phyloP scores from a whole-genome alignment of 2,113 vertebrate species.

The Nesoenas mayeri region DNA sequence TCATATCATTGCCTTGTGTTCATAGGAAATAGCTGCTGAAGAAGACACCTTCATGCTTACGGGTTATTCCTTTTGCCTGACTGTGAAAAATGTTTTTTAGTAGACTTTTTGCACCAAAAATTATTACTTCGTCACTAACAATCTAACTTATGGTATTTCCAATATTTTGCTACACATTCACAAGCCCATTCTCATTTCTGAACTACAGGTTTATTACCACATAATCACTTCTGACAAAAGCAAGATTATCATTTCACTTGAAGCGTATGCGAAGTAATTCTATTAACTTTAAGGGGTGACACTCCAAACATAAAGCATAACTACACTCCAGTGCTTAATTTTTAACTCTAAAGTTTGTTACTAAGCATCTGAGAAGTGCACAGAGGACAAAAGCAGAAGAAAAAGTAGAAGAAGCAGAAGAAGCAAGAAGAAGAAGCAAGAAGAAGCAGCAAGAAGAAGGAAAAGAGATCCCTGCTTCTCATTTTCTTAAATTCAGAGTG shows the following conservation, averaged over 20 bases:
- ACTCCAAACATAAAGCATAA: background rate
- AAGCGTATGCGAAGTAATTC: background rate
- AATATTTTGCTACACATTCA: conserved; percentile 32
- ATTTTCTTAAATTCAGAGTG: background rate
- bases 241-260: background rate
- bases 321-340: background rate
- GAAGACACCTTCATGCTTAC: conserved; percentile 22
- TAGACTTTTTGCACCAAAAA: conserved; percentile 25
- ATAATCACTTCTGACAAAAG: conserved; percentile 13
- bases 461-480: background rate
- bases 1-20: background rate
- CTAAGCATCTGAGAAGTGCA: background rate
- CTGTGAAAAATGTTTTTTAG: background rate
- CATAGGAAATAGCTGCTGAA: conserved; percentile 2
- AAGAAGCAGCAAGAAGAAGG: background rate
- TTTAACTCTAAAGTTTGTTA: conserved; percentile 10
- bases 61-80: background rate
- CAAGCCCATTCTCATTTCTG: background rate
- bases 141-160: background rate
- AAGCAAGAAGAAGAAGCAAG: background rate
- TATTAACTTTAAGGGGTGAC: background rate
- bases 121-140: background rate
- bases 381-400: background rate
- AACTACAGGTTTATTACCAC: background rate
- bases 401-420: background rate